A percentile compares a stretch with the other conserved stretches of the same genome.
phyloP scores from a whole-genome alignment of 2,113 vertebrate genomes.

The Phylloscopus whistleri region DNA sequence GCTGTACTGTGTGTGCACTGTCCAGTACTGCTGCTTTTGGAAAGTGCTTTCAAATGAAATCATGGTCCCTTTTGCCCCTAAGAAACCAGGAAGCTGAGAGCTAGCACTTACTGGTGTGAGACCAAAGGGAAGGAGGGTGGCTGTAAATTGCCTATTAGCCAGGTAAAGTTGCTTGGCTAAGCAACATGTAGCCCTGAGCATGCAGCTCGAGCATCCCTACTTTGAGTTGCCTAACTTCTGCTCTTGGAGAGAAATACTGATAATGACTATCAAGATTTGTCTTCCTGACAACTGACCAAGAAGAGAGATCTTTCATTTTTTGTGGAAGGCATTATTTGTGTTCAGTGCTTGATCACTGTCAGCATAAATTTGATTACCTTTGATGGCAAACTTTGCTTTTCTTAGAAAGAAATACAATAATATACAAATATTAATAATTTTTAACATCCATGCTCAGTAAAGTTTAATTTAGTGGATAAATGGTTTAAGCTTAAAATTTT shows the following conservation, averaged over 20 bases:
- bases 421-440: neutral
- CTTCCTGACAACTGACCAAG: neutral
- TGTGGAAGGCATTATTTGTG: neutral
- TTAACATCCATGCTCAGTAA: neutral
- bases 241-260: neutral
- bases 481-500: neutral
- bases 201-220: neutral
- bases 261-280: neutral
- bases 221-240: neutral
- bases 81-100: neutral
- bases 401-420: neutral
- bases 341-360: neutral
- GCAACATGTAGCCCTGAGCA: neutral
- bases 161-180: neutral
- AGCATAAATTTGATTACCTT: neutral
- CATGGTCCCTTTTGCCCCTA: accelerated
- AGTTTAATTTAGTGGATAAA: neutral
- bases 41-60: neutral
- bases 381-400: neutral
- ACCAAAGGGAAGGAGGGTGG: neutral
- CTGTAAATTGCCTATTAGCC: neutral
- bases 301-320: neutral
- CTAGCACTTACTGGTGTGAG: neutral
- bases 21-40: neutral
- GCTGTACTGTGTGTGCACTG: accelerated